A percentile compares a stretch with the other conserved stretches of the same genome.
Evolutionary conservation across 2,888 invertebrate species (phyloP).

Genomic region (Acanthopleura granulata): DNA sequence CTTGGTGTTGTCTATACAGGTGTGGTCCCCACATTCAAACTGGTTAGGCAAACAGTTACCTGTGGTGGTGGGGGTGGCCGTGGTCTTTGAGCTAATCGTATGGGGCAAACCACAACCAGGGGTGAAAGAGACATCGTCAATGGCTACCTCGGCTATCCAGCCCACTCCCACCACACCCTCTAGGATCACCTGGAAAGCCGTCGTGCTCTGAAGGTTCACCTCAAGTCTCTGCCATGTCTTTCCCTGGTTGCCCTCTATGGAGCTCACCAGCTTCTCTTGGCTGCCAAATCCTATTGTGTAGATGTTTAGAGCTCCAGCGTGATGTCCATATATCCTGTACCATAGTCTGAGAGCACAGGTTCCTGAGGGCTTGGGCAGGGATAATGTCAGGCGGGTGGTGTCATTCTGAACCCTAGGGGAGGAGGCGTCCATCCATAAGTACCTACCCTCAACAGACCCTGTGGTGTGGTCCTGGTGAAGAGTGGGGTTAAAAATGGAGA

Average conservation of each 20-base stretch:
- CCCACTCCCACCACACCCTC: constrained; percentile 58
- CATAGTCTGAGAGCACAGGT: constrained; percentile 25
- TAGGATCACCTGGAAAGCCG: constrained; percentile 51
- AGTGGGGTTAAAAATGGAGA: constrained; percentile 56
- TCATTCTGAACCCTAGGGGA: constrained; percentile 47
- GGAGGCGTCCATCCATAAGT: constrained; percentile 58
- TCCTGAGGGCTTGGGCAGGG: constrained; percentile 38
- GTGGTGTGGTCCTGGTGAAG: constrained; percentile 61
- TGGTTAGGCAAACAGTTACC: constrained; percentile 26
- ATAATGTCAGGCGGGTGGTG: constrained; percentile 43
- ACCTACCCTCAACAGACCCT: constrained; percentile 66
- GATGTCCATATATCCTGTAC: constrained; percentile 32
- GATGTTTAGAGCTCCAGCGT: constrained; percentile 25
- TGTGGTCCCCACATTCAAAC: constrained; percentile 31
- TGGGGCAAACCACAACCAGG: constrained; percentile 51
- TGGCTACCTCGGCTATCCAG: constrained; percentile 55
- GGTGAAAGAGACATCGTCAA: constrained; percentile 62
- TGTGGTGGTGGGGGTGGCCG: constrained; percentile 43
- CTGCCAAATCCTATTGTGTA: neutral
- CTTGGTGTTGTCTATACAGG: constrained; percentile 19
- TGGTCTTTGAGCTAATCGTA: constrained; percentile 29
- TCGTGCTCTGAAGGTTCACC: constrained; percentile 25
- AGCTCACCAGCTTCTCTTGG: neutral
- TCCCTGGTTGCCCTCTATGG: constrained; percentile 24
- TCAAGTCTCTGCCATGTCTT: constrained; percentile 26